These are phyloP conservation scores for Ceratitis capitata DNA, from an alignment of 1,140 invertebrate genomes.

Conservation along the genomic window DNA sequence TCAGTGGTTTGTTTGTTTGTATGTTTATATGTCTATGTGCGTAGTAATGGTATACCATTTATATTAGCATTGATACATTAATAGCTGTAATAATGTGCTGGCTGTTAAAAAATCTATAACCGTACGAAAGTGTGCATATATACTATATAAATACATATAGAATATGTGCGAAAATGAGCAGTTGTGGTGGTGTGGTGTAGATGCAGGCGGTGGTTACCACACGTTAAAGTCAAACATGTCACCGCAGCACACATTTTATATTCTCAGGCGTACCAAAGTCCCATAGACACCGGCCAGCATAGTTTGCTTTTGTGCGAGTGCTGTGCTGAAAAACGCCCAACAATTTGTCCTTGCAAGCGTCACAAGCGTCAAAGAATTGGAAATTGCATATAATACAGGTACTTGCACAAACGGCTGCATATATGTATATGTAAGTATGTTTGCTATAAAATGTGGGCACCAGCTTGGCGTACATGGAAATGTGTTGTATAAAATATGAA, in stretches of 20 bases:
- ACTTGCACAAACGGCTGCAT: not conserved
- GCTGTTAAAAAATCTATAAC: not conserved
- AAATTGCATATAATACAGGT: not conserved
- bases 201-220: not conserved
- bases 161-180: not conserved
- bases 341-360: slow-evolving; percentile 14
- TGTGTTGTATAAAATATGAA: not conserved
- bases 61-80: slow-evolving; percentile 34
- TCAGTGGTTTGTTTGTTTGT: too few species aligned
- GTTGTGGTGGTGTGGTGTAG: too few species aligned
- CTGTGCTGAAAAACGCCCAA: slow-evolving; percentile 3
- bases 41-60: slow-evolving; percentile 18
- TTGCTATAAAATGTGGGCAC: not conserved
- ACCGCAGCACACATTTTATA: not conserved
- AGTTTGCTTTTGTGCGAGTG: not conserved
- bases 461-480: not conserved
- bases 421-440: too few species aligned
- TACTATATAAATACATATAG: not conserved
- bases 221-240: not conserved
- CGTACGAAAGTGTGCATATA: not conserved
- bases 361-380: slow-evolving; percentile 3
- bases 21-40: not conserved
- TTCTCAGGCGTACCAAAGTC: not conserved
- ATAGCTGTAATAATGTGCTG: not conserved
- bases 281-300: not conserved